Percentiles rank a stretch among this genome's conserved stretches.
These are phyloP conservation scores for Drosophila murphyi DNA, from an alignment of 1,140 invertebrate species.

Conservation along the genomic window DNA sequence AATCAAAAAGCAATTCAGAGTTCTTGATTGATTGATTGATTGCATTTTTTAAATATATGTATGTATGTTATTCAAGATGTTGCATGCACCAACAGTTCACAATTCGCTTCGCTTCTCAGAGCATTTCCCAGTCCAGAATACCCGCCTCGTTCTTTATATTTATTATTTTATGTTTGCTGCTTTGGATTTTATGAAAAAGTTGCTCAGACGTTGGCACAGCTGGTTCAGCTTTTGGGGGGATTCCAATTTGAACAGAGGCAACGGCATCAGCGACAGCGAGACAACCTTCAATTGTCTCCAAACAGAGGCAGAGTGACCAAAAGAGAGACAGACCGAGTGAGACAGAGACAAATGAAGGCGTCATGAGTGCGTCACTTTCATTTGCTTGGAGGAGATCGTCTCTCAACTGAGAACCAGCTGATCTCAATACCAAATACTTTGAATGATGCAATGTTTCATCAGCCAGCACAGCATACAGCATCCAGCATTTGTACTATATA, in stretches of 20 bases:
- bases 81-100: too few species aligned
- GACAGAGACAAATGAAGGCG: conserved; percentile 13
- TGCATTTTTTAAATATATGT: too few species aligned
- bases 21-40: too few species aligned
- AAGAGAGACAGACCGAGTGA: neutral
- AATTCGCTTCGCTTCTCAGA: neutral
- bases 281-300: conserved; percentile 55
- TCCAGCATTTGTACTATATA: too few species aligned
- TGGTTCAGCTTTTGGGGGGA: conserved; percentile 29
- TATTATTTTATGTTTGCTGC: conserved; percentile 26
- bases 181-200: conserved; percentile 57
- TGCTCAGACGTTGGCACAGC: conserved; percentile 57
- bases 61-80: too few species aligned
- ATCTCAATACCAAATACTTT: neutral
- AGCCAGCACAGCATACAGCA: conserved; percentile 28
- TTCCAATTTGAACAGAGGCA: conserved; percentile 30
- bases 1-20: too few species aligned
- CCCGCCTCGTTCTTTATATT: neutral
- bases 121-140: conserved; percentile 9
- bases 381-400: conserved; percentile 33
- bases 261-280: conserved; percentile 12
- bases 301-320: neutral
- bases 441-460: conserved; percentile 82
- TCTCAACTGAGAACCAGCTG: conserved; percentile 5
- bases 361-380: conserved; percentile 66